Evolutionary conservation across 2,797 vertebrate species (phyloP).

Genomic region (Gouania willdenowi): DNA sequence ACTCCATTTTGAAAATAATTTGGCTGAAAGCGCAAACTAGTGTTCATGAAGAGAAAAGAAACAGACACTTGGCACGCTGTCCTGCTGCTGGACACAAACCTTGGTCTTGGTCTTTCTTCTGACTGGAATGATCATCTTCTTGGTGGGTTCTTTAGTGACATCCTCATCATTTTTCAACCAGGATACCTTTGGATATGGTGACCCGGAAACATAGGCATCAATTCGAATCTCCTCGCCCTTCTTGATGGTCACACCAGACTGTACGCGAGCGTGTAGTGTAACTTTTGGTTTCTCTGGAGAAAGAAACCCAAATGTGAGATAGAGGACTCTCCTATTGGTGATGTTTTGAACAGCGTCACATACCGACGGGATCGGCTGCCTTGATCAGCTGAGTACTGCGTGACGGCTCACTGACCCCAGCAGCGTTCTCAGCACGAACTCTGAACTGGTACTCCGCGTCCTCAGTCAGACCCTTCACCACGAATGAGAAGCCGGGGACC

Average conservation of each 20-base stretch:
- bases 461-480: constrained; percentile 86
- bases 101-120: constrained; percentile 75
- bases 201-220: constrained; percentile 88
- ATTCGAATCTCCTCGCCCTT: constrained; percentile 87
- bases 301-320: constrained; percentile 2
- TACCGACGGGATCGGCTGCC: constrained; percentile 89
- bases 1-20: too few relatives aligned
- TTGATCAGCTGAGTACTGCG: constrained; percentile 81
- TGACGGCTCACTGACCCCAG: constrained; percentile 92
- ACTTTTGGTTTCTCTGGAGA: constrained; percentile 90
- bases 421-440: constrained; percentile 92
- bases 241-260: constrained; percentile 83
- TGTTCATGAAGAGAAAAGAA: too few relatives aligned
- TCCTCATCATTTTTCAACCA: constrained; percentile 90
- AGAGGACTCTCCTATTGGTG: neutral
- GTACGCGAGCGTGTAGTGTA: constrained; percentile 78
- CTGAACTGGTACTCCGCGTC: constrained; percentile 92
- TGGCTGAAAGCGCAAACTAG: too few relatives aligned
- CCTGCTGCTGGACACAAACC: constrained; percentile 43
- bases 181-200: constrained; percentile 89
- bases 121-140: constrained; percentile 69
- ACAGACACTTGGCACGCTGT: too few relatives aligned
- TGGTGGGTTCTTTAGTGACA: constrained; percentile 83
- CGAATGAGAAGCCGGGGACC: constrained; percentile 85
- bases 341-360: neutral